Evolutionary conservation across 2,797 vertebrate species (phyloP).

Genomic region (Sphaeramia orbicularis): DNA sequence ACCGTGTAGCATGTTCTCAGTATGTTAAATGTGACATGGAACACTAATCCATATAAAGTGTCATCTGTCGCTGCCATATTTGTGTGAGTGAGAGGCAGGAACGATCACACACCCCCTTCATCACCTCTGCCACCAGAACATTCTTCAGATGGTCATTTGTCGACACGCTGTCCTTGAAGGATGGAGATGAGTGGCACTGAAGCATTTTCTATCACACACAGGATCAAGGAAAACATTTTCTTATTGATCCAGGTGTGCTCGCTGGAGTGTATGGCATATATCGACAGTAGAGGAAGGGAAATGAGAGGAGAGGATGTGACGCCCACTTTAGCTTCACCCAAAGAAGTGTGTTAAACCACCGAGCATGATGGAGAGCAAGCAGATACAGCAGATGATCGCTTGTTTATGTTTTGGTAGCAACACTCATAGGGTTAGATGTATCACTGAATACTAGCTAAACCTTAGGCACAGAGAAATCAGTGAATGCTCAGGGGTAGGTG

Average conservation of each 20-base stretch:
- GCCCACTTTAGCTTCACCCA: constrained; percentile 21
- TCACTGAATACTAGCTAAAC: constrained; percentile 19
- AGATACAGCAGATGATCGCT: background rate
- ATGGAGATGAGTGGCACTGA: constrained; percentile 38
- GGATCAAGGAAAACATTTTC: constrained; percentile 49
- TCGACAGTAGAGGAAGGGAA: constrained; percentile 25
- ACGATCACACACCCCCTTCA: constrained; percentile 39
- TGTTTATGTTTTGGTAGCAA: background rate
- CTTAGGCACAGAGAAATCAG: constrained; percentile 31
- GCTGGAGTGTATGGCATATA: constrained; percentile 14
- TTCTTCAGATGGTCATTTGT: constrained; percentile 67
- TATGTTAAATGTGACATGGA: constrained; percentile 45
- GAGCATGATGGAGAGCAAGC: background rate
- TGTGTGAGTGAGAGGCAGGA: constrained; percentile 46
- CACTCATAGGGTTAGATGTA: constrained; percentile 1
- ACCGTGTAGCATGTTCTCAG: constrained; percentile 29
- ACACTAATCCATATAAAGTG: constrained; percentile 67
- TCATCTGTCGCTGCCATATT: constrained; percentile 52
- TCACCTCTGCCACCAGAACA: constrained; percentile 52
- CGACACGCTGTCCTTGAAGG: constrained; percentile 67
- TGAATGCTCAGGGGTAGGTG: constrained; percentile 14
- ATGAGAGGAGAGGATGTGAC: constrained; percentile 21
- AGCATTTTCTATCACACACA: constrained; percentile 39
- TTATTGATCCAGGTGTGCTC: constrained; percentile 51
- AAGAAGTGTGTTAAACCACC: constrained; percentile 8